Conservation (phyloP, 2,113 vertebrate species). For the Nicator chloris region DNA sequence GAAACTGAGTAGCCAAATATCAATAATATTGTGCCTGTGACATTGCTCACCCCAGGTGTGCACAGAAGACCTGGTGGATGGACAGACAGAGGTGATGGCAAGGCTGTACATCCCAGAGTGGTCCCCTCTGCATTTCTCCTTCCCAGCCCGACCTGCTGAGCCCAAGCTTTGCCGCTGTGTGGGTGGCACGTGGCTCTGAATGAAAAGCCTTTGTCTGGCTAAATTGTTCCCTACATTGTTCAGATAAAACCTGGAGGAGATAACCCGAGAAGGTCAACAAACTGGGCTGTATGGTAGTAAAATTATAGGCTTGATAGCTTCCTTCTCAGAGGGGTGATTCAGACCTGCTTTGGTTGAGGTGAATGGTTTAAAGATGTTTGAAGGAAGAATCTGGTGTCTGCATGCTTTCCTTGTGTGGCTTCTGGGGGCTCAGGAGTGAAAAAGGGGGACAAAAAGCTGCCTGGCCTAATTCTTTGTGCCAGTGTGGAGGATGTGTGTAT, state of each 20-base stretch:
- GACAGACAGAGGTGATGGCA: background rate
- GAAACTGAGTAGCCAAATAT: background rate
- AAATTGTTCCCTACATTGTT: background rate
- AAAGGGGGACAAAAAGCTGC: background rate
- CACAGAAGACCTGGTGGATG: background rate
- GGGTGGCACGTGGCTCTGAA: background rate
- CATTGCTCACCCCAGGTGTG: accelerated
- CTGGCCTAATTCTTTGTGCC: background rate
- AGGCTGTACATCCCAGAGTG: background rate
- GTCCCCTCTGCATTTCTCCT: background rate
- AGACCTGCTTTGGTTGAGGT: background rate
- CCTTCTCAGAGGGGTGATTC: background rate
- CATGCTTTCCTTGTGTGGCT: background rate
- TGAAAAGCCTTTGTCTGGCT: background rate
- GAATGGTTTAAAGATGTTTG: background rate
- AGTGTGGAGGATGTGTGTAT: background rate
- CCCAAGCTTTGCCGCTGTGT: background rate
- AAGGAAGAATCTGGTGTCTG: background rate
- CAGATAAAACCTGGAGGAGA: background rate
- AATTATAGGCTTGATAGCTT: background rate
- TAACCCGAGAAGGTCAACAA: background rate
- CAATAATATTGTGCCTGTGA: background rate
- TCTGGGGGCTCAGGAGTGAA: background rate
- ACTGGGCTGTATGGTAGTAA: background rate
- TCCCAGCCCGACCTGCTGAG: background rate